phyloP scores from a whole-genome alignment of 2,888 invertebrate species.

The Nemotelus pantherinus region DNA sequence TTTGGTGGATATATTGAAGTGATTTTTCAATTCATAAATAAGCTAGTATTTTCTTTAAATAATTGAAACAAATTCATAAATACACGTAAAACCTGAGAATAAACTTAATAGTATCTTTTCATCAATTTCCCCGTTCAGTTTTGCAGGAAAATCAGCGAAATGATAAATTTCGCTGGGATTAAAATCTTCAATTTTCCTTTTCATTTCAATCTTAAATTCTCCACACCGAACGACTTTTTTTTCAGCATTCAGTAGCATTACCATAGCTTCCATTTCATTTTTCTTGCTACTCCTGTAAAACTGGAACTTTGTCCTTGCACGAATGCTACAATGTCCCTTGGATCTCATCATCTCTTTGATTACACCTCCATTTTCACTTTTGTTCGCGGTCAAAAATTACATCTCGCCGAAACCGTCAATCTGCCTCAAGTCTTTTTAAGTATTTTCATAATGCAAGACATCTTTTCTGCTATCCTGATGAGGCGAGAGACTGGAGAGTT shows the following conservation, averaged over 20 bases:
- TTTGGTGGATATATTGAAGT: no score
- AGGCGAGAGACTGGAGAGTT: no score
- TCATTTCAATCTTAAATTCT: not conserved
- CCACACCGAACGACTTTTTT: not conserved
- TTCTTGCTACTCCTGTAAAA: not conserved
- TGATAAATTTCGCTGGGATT: no score
- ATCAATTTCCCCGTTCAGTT: no score
- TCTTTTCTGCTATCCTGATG: not conserved
- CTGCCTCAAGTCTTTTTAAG: not conserved
- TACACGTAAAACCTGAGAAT: no score
- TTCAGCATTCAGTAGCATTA: not conserved
- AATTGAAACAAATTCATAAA: no score
- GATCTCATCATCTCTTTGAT: not conserved
- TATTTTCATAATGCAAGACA: not conserved
- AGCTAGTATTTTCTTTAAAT: no score
- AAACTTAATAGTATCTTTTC: no score
- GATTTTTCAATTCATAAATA: no score
- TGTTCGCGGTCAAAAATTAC: not conserved
- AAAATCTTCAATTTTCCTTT: not conserved
- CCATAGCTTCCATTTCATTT: not conserved
- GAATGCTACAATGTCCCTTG: not conserved
- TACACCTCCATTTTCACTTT: not conserved
- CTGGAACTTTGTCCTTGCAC: not conserved
- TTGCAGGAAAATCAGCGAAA: no score
- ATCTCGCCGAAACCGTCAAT: not conserved